Evolutionary conservation across 2,797 vertebrate species (phyloP), one percentile per base, ranked within the genome.

Genomic region (Arremon aurantiirostris): DNA sequence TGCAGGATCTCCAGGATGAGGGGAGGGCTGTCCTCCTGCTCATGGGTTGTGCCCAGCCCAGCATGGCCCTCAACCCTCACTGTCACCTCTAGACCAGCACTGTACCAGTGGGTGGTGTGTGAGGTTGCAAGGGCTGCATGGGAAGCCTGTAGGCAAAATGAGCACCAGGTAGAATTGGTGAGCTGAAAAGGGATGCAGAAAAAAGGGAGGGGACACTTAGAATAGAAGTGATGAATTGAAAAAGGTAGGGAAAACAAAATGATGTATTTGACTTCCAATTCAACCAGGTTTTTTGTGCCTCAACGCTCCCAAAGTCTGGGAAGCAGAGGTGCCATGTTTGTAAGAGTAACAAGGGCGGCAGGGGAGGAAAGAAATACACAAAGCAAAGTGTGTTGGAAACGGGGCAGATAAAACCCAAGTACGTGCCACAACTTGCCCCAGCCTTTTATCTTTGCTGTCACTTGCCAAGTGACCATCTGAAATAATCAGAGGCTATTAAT

Each of bases 381-480:
- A 83, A 41, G 21, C n/a, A 30, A 80, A 79, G 4, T 11, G 4
- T 50, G 6, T 22, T 80, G 55, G 61, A 90, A 89, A 56, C 18
- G 17, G 30, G 14, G 39, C 32, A 70, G 60, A 42, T 57, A 84
- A 77, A 82, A 63, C 6, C 0, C 20, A 77, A 26, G 44, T 83
- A 66, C 0, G 0, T 15, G 24, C 41, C 64, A 66, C 12, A 76
- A 60, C 50, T 10, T 9, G 78, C 13, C 16, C 1, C 4, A 78
- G 30, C 30, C 56, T 69, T 84, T 95, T 79, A 66, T 82, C 90
- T 94, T 91, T 42, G 52, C 28, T 89, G 50, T 71, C 49, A n/a
- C 60, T 90, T 85, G 76, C 50, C 72, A 86, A 93, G 73, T 86
- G 86, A 84, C 89, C 59, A 35, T 88, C 83, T 91, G 59, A 95